Evolutionary conservation across 35 echinoderm and acorn worm genomes (phyloP).

Genomic region (Apostichopus californicus): DNA sequence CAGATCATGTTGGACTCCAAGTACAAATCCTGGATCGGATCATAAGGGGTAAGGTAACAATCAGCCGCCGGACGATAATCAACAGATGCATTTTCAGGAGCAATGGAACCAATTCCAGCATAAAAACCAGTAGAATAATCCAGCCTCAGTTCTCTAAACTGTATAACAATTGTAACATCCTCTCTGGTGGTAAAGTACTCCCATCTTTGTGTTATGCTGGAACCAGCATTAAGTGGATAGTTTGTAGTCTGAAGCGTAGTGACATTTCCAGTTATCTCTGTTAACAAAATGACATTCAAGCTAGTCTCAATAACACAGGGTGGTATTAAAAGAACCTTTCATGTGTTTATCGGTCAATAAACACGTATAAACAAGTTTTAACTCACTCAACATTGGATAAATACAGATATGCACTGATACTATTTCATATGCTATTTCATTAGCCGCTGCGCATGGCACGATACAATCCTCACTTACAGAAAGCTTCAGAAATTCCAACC

Average conservation of each 20-base stretch:
- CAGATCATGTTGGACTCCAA: constrained; percentile 17
- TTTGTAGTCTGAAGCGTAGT: background rate
- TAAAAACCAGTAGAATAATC: background rate
- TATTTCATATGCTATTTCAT: no score
- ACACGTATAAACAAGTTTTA: no score
- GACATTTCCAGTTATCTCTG: background rate
- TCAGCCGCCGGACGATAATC: constrained; percentile 3
- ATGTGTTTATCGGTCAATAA: no score
- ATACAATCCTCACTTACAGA: no score
- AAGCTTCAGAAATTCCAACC: no score
- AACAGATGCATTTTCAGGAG: constrained; percentile 26
- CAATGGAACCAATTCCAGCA: background rate
- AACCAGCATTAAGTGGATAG: background rate
- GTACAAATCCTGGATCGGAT: constrained; percentile 19
- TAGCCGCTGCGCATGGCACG: no score
- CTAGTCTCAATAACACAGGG: no score
- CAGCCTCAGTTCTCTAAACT: background rate
- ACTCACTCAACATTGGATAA: no score
- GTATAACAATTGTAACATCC: background rate
- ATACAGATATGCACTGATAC: no score
- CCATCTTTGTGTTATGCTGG: constrained; percentile 5
- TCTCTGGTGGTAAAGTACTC: background rate
- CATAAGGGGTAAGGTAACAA: background rate
- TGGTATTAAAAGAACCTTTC: no score
- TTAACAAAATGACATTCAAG: no score